Percentiles rank a stretch among this genome's conserved stretches.
phyloP scores from a whole-genome alignment of 2,797 vertebrate species.

The Lophotriccus pileatus region DNA sequence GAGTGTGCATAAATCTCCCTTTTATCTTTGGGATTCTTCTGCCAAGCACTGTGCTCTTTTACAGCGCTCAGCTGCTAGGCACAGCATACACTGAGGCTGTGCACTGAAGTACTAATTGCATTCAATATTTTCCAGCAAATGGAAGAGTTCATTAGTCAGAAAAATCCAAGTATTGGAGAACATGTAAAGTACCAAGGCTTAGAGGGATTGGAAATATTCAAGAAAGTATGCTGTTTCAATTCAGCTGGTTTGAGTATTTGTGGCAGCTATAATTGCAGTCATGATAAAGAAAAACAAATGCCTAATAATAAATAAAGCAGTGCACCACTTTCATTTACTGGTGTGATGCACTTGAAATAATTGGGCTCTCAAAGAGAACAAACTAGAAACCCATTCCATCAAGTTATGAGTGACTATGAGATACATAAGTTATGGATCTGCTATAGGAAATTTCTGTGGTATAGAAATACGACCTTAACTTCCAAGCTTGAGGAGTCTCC shows the following conservation, averaged over 20 bases:
- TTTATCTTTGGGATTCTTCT: conserved; percentile 23
- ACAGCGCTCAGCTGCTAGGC: conserved; percentile 5
- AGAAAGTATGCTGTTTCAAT: not conserved
- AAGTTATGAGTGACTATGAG: not conserved
- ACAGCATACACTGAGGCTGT: not conserved
- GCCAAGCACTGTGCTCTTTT: not conserved
- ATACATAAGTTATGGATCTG: not conserved
- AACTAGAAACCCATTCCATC: not conserved
- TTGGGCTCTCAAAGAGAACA: conserved; percentile 31
- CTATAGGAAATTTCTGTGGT: not conserved
- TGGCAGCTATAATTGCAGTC: not conserved
- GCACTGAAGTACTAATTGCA: conserved; percentile 6
- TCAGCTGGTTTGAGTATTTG: not conserved
- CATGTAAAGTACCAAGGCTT: not conserved
- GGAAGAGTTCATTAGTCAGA: conserved; percentile 38
- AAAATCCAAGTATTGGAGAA: conserved; percentile 19
- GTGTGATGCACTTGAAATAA: conserved; percentile 37
- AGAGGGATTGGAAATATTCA: not conserved
- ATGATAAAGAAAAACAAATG: conserved; percentile 25
- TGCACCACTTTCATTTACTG: conserved; percentile 9
- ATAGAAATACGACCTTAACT: not conserved
- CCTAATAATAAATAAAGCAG: conserved; percentile 38
- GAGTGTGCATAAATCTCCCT: not conserved
- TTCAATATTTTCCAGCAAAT: conserved; percentile 21
- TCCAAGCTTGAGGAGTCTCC: not conserved